These are phyloP conservation scores for Musca domestica DNA, from an alignment of 1,140 invertebrate genomes.

Conservation along the genomic window DNA sequence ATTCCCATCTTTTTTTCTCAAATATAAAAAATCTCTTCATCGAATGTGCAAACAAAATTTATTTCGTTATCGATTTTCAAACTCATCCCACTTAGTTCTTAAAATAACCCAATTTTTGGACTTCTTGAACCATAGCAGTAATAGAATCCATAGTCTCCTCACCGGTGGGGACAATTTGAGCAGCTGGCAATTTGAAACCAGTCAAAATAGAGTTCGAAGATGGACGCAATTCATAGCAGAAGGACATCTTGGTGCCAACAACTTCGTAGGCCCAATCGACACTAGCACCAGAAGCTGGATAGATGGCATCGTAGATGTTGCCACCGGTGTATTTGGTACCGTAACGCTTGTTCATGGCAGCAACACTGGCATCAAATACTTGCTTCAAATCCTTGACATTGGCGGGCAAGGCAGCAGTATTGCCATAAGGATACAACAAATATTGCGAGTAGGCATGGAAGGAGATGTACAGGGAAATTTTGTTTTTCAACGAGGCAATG, in stretches of 20 bases:
- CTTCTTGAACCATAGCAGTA: conserved; percentile 60
- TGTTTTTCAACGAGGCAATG: conserved; percentile 45
- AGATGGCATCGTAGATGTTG: conserved; percentile 58
- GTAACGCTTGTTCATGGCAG: conserved; percentile 51
- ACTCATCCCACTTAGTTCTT: no score
- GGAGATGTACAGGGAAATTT: conserved; percentile 55
- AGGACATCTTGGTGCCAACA: conserved; percentile 51
- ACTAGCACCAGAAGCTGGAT: conserved; percentile 59
- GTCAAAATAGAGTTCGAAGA: conserved; percentile 56
- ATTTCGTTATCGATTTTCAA: no score
- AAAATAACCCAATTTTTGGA: conserved; percentile 49
- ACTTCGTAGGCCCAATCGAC: conserved; percentile 73
- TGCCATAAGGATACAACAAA: conserved; percentile 55
- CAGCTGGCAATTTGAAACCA: conserved; percentile 73
- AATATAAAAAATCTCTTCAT: no score
- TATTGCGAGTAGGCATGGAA: conserved; percentile 58
- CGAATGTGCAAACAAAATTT: no score
- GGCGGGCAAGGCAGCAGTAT: conserved; percentile 40
- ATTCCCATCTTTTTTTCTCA: no score
- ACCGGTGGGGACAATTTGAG: conserved; percentile 71
- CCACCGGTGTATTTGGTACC: conserved; percentile 57
- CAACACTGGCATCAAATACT: conserved; percentile 51
- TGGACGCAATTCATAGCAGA: conserved; percentile 68
- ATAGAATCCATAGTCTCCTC: conserved; percentile 69
- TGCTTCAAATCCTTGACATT: conserved; percentile 38